Conservation (phyloP, 2,888 invertebrate species). For the Orthosia gracilis region DNA sequence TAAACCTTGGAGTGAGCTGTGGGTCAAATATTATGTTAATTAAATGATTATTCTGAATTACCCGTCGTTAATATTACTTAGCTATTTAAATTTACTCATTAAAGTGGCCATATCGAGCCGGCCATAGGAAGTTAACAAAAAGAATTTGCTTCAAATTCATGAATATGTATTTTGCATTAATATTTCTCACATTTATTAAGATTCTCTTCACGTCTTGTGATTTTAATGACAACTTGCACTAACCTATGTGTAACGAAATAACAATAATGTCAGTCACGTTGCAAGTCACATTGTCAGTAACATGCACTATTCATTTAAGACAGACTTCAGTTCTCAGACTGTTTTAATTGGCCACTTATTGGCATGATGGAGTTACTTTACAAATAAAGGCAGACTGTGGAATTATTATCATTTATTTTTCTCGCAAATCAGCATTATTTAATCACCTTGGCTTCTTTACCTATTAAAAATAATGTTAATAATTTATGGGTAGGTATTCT, state of each 20-base stretch:
- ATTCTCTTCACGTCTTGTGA: conserved; percentile 44
- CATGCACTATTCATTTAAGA: conserved; percentile 68
- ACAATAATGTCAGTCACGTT: conserved; percentile 72
- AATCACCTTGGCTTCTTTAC: neutral
- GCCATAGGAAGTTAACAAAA: conserved; percentile 36
- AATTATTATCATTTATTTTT: conserved; percentile 20
- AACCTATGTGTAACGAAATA: conserved; percentile 56
- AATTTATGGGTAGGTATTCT: neutral
- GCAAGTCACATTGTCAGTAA: conserved; percentile 74
- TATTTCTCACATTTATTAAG: conserved; percentile 38
- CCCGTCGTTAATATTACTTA: conserved; percentile 15
- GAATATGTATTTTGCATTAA: conserved; percentile 50
- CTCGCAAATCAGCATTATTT: conserved; percentile 21
- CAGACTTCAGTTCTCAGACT: conserved; percentile 64
- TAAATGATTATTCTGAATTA: conserved; percentile 10
- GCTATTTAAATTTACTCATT: conserved; percentile 32
- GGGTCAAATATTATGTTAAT: conserved; percentile 17
- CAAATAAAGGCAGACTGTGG: conserved; percentile 55
- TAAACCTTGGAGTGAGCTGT: neutral
- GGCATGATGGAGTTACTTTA: conserved; percentile 52
- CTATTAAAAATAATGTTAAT: neutral
- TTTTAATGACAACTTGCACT: conserved; percentile 61
- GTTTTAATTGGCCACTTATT: conserved; percentile 69
- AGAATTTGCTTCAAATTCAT: conserved; percentile 35
- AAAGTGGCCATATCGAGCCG: conserved; percentile 32